Percentiles rank a stretch among this genome's conserved stretches.
Evolutionary conservation across 2,113 vertebrate genomes (phyloP).

Genomic region (Callionymus lyra): DNA sequence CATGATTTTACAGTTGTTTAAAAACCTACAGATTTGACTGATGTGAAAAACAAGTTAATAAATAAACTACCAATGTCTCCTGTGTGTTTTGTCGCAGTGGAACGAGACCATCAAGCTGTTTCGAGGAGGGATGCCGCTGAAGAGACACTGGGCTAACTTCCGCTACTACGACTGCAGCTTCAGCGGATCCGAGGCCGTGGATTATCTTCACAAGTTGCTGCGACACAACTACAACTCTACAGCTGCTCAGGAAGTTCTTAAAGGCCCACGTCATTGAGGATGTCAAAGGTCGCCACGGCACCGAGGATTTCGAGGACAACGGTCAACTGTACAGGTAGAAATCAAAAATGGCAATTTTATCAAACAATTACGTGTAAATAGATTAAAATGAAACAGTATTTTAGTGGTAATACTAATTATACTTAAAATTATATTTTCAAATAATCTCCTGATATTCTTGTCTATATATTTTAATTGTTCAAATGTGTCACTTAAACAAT

Average conservation of each 20-base stretch:
- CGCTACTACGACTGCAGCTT: constrained; percentile 52
- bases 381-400: no score
- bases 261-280: constrained; percentile 57
- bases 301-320: constrained; percentile 53
- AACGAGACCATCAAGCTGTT: constrained; percentile 60
- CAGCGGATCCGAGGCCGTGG: constrained; percentile 46
- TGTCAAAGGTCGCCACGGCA: constrained; percentile 50
- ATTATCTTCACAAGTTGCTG: constrained; percentile 50
- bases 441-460: no score
- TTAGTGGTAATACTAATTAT: no score
- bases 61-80: no score
- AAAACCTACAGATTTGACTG: no score
- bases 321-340: constrained; percentile 47
- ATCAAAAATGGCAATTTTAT: not conserved
- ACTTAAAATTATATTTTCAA: no score
- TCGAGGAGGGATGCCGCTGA: constrained; percentile 43
- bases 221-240: constrained; percentile 46
- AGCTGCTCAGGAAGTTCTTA: constrained; percentile 55
- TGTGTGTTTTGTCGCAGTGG: no score
- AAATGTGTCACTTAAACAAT: no score
- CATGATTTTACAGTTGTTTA: no score
- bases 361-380: no score
- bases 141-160: constrained; percentile 53
- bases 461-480: no score
- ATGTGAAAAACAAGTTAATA: no score